A percentile compares a stretch with the other conserved stretches of the same genome.
Evolutionary conservation across 2,113 vertebrate genomes (phyloP).

Genomic region (Vimba vimba): DNA sequence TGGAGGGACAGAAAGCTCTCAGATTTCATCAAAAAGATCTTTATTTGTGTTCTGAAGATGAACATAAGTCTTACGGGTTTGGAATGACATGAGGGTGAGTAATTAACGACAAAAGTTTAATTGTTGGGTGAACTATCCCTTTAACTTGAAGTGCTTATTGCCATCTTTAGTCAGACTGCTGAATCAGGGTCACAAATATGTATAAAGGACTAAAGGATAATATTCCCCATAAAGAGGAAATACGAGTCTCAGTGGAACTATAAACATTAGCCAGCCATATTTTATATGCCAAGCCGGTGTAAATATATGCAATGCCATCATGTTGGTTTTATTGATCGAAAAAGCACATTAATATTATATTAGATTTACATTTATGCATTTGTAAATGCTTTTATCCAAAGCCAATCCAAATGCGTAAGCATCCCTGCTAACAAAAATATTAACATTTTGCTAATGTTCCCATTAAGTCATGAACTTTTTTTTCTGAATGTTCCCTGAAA

Average conservation of each 20-base stretch:
- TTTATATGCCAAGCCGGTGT: neutral
- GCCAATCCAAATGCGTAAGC: no score
- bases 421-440: no score
- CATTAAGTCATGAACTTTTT: no score
- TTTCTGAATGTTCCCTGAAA: no score
- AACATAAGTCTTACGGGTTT: no score
- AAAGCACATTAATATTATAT: constrained; percentile 4
- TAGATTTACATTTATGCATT: neutral
- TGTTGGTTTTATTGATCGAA: neutral
- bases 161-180: neutral
- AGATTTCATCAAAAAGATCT: no score
- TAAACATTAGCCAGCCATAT: neutral
- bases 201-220: neutral
- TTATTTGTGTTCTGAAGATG: no score
- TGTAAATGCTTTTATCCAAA: neutral
- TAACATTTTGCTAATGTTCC: no score
- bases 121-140: no score
- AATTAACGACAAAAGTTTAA: no score
- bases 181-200: neutral
- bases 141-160: neutral
- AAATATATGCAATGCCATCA: neutral
- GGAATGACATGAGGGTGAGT: no score
- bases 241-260: neutral
- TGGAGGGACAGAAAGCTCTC: no score
- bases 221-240: neutral